Evolutionary conservation across 2,888 invertebrate genomes (phyloP).

Genomic region (Nymphalis urticae): DNA sequence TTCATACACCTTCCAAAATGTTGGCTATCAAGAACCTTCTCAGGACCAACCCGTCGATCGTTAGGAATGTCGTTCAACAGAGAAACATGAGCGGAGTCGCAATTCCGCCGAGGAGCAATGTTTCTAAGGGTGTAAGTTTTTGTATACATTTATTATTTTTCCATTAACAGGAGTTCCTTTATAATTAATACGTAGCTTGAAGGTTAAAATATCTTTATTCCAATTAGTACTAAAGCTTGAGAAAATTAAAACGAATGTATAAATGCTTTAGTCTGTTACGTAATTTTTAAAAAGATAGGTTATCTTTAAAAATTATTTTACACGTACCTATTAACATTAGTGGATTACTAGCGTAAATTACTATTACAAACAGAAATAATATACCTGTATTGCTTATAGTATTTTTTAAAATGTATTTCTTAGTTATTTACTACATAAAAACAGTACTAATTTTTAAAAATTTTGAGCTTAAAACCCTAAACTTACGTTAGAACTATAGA

Average conservation of each 20-base stretch:
- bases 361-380: too few species aligned
- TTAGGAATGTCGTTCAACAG: constrained; percentile 62
- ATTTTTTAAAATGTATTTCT: too few species aligned
- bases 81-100: constrained; percentile 66
- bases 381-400: too few species aligned
- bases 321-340: neutral
- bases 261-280: constrained; percentile 25
- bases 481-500: too few species aligned
- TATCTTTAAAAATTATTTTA: constrained; percentile 16
- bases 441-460: too few species aligned
- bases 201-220: neutral
- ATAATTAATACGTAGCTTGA: neutral
- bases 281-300: constrained; percentile 36
- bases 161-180: neutral
- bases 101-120: constrained; percentile 60
- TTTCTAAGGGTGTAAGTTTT: constrained; percentile 61
- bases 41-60: constrained; percentile 56
- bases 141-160: constrained; percentile 5
- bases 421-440: neutral
- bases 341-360: neutral
- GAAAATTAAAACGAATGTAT: neutral
- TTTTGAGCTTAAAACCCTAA: too few species aligned
- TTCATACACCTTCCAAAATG: constrained; percentile 55
- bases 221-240: neutral
- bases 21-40: constrained; percentile 61